A percentile compares a stretch with the other conserved stretches of the same genome.
Evolutionary conservation across 2,797 vertebrate species (phyloP).

Genomic region (Alauda arvensis): DNA sequence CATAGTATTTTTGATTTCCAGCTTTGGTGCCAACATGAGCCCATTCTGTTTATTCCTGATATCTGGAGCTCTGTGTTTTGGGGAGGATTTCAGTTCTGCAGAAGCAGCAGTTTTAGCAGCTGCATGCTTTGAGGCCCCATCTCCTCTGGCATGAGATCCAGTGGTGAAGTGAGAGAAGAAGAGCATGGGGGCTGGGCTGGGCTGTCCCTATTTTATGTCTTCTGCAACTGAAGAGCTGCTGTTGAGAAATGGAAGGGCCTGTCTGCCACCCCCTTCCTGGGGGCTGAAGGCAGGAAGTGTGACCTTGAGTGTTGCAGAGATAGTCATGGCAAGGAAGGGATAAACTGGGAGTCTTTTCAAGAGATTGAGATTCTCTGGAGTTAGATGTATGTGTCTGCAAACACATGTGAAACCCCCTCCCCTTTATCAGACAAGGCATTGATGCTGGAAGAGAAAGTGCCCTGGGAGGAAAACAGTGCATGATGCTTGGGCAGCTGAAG

Average conservation of each 20-base stretch:
- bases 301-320: background rate
- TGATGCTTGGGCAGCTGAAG: background rate
- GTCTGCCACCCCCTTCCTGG: background rate
- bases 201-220: background rate
- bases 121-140: rapidly evolving
- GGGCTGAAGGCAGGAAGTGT: background rate
- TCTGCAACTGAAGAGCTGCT: background rate
- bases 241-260: background rate
- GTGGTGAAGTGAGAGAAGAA: background rate
- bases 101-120: constrained; percentile 26
- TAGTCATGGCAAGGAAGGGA: background rate
- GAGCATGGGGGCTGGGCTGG: background rate
- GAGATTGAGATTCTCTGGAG: background rate
- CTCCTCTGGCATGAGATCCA: background rate
- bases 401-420: background rate
- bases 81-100: constrained; percentile 13
- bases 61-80: background rate
- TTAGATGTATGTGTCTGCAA: background rate
- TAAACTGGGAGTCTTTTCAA: background rate
- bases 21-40: background rate
- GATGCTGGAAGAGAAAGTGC: background rate
- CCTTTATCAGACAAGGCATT: background rate
- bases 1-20: background rate
- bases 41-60: background rate
- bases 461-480: rapidly evolving